Evolutionary conservation across 1,140 invertebrate genomes (phyloP), one percentile per base, ranked within the genome.

Genomic region (Drosophila setifemur): DNA sequence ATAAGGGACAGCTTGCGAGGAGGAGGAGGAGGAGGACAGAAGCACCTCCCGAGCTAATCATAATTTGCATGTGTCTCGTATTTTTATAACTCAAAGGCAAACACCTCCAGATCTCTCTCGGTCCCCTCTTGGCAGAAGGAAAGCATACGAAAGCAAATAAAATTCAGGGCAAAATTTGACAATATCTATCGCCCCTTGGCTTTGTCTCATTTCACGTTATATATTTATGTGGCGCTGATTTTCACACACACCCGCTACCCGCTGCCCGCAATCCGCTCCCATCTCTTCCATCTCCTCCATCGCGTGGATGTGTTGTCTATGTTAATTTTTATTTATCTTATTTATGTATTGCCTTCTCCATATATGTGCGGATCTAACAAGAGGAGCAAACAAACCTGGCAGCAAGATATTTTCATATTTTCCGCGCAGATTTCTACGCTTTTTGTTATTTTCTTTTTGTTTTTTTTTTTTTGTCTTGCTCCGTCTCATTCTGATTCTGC

Each of bases 241-340:
- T 66, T 66, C 60, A 64, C 60, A 64, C 42, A 63, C 25, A 49
- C 7, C 28, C 7, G 1, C 5, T 4, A 3, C 23, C 12, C 23
- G n/a, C 3, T 6, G 4, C 11, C 19, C 11, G 4, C 9, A 2
- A 9, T 16, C 19, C n/a, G 23, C 26, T 31, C 2, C 6, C 19
- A n/a, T 21, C 26, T 31, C 2, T 4, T 18, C 8, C 6, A 7
- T 18, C 33, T 8, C 9, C 23, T 16, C 21, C 5, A n/a, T n/a
- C n/a, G n/a, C n/a, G 16, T 12, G 28, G 21, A 69, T 77, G 33
- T 63, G 69, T 79, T 79, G 70, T 75, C 76, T 75, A 81, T 79
- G 76, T 75, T 79, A 81, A 79, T 81, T 79, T 79, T 54, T 81
- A 81, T 79, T 79, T 79, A 79, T 79, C 73, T 79, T 79, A 75